Evolutionary conservation across 2,888 invertebrate genomes (phyloP).

Genomic region (Beris chalybata): DNA sequence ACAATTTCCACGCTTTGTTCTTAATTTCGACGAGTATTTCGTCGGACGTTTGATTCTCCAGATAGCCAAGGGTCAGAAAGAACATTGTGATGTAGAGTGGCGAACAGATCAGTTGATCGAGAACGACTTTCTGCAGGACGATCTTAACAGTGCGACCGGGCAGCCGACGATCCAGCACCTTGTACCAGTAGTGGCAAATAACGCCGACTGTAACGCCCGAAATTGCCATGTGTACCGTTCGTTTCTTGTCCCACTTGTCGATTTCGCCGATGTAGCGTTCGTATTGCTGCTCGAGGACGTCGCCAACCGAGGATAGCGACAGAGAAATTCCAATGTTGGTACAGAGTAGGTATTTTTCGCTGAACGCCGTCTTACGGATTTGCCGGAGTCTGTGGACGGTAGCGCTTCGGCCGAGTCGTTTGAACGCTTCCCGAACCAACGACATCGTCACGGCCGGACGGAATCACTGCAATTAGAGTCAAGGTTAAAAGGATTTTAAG

Average conservation of each 20-base stretch:
- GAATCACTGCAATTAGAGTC: constrained; percentile 13
- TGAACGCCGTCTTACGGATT: constrained; percentile 59
- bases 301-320: constrained; percentile 75
- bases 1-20: constrained; percentile 75
- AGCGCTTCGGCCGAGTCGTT: constrained; percentile 25
- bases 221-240: constrained; percentile 76
- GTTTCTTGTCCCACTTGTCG: constrained; percentile 60
- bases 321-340: constrained; percentile 82
- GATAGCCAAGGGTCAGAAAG: constrained; percentile 72
- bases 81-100: constrained; percentile 78
- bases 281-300: constrained; percentile 77
- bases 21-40: constrained; percentile 70
- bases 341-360: constrained; percentile 68
- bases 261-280: constrained; percentile 65
- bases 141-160: constrained; percentile 68
- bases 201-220: constrained; percentile 78
- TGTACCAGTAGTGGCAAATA: constrained; percentile 86
- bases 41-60: constrained; percentile 66
- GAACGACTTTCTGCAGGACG: constrained; percentile 74
- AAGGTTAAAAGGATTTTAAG: no score
- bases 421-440: constrained; percentile 33
- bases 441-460: constrained; percentile 17
- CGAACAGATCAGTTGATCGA: constrained; percentile 83
- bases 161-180: constrained; percentile 69
- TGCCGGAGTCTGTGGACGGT: constrained; percentile 43